Evolutionary conservation across 1,140 invertebrate genomes (phyloP), one percentile per base, ranked within the genome.

Genomic region (Goniozus legneri): DNA sequence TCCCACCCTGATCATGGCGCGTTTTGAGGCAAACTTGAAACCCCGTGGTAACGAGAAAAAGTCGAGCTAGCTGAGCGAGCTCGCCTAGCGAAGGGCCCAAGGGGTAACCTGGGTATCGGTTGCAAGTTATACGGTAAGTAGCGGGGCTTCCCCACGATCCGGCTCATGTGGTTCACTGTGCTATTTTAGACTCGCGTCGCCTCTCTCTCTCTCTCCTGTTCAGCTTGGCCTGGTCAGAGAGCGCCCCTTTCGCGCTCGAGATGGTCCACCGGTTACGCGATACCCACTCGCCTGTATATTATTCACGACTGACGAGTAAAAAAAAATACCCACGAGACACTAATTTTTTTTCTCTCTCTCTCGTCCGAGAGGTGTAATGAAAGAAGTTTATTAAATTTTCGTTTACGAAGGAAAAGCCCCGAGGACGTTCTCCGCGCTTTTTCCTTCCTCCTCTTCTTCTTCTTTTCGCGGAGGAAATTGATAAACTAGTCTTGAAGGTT

Each of bases 31-130:
- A 39, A 50, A 37, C 50, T 47, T 56, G 56, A 56, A 58, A 55
- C 40, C 53, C 52, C 47, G 34, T 47, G 43, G 50, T 44, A 48
- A 36, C 43, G 43, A 43, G 52, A 58, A 58, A 60, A 47, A 54
- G 52, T 54, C 41, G n/a, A n/a, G n/a, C n/a, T 45, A 44, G 43
- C 10, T 16, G 31, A 27, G 20, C 34, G 22, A 30, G 33, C 16
- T 12, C 13, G 31, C 27, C 34, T 21, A 37, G 44, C 24, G 30
- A 36, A 24, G 15, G 31, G 24, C 13, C 10, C 22, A n/a, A 43
- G 27, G 34, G 52, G 41, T 33, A 32, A 27, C 36, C 33, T 27
- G 48, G 54, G 50, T 60, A 60, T 60, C 53, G 42, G 56, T 60
- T 56, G 53, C 58, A 58, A 47, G 39, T 27, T 44, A 35, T 36